phyloP scores from a whole-genome alignment of 2,797 vertebrate genomes.

The Ctenochaetus hawaiiensis region DNA sequence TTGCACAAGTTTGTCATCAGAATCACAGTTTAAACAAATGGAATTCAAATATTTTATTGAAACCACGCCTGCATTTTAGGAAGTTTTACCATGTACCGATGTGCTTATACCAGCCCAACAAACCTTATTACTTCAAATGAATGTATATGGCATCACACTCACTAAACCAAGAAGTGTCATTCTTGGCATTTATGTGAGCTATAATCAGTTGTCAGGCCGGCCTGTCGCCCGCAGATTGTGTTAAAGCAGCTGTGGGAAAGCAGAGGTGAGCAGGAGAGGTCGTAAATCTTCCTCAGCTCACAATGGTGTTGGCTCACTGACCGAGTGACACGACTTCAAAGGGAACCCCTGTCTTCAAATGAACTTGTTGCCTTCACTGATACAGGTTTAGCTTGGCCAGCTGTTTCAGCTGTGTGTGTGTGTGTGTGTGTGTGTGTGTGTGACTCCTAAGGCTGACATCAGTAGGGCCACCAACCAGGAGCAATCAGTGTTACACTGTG shows the following conservation, averaged over 20 bases:
- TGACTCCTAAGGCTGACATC: conserved; percentile 35
- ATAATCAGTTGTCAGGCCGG: conserved; percentile 23
- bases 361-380: conserved; percentile 74
- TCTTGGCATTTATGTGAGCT: conserved; percentile 2
- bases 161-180: not conserved
- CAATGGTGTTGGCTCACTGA: conserved; percentile 65
- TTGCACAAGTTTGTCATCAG: not conserved
- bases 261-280: conserved; percentile 63
- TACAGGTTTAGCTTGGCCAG: conserved; percentile 73
- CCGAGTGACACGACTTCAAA: conserved; percentile 77
- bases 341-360: conserved; percentile 72
- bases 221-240: conserved; percentile 44
- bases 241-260: conserved; percentile 68
- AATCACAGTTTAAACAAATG: conserved; percentile 2
- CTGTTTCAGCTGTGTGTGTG: conserved; percentile 65
- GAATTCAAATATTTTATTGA: not conserved
- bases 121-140: not conserved
- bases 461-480: conserved; percentile 58
- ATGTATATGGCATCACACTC: not conserved
- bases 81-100: not conserved
- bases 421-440: conserved; percentile 23
- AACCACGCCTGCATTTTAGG: not conserved
- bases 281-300: conserved; percentile 70
- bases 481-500: conserved; percentile 52
- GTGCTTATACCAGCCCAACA: not conserved